Evolutionary conservation across 2,888 invertebrate species (phyloP), one percentile per base, ranked within the genome.

Genomic region (Xestia ashworthii): DNA sequence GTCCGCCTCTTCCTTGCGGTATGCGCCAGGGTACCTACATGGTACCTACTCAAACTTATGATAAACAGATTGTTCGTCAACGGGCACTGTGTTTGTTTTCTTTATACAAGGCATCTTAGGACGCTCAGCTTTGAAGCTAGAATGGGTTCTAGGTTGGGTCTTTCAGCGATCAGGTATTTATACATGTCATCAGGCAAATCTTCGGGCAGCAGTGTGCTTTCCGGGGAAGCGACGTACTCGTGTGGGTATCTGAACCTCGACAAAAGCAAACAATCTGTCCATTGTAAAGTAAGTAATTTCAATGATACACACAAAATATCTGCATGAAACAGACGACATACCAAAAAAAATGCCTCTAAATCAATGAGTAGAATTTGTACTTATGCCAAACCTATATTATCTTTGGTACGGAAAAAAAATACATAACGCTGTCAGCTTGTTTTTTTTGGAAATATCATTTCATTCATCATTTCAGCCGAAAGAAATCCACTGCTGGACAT

Each of bases 231-330:
- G 5, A 9, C n/a, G 32, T 79, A 50, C 32, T 68, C 68, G 25
- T 68, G 41, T 16, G 48, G 58, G 58, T 50, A 16, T 60, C n/a
- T 44, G 48, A 67, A 76, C n/a, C 78, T 78, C 79, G 76, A 79
- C 50, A 79, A 60, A 44, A 78, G 68, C n/a, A 41, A 79, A 79
- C 58, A 76, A 78, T 68, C 50, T 32, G 22, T 60, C 68, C 68
- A 67, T 41, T 46, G n/a, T 46, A 74, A 55, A 46, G 25, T n/a
- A 58, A 41, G 19, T 19, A 62, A 62, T 38, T 19, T 32, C 14
- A 66, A 78, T 60, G 67, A 67, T 44, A 78, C 32, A 67, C 1
- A 44, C n/a, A 44, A 60, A 19, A 41, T 44, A 60, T 44, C 68
- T 19, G 32, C n/a, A 68, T 4, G 32, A 71, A n/a, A 22, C 46